Conservation (phyloP, 2,888 invertebrate species). For the Amiota minor region DNA sequence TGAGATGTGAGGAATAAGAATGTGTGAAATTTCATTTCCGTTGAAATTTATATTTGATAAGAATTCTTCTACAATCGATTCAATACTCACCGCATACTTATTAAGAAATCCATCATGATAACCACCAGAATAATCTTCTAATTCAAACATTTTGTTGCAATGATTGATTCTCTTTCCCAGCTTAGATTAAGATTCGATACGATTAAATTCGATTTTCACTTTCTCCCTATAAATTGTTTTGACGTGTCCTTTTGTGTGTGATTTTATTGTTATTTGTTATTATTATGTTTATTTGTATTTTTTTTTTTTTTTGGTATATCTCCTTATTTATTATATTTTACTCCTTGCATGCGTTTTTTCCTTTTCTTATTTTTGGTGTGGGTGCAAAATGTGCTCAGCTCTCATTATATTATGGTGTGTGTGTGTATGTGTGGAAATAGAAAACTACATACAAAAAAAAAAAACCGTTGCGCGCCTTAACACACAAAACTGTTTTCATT, state of each 20-base stretch:
- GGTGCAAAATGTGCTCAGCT: background rate
- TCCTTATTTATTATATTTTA: background rate
- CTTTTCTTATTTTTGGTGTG: background rate
- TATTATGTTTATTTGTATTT: no score
- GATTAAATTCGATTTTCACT: background rate
- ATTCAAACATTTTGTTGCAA: slow-evolving; percentile 77
- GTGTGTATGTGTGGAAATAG: background rate
- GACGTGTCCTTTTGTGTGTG: no score
- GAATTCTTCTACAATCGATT: no score
- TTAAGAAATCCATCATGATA: slow-evolving; percentile 79
- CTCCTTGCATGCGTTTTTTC: background rate
- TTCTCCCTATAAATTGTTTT: background rate
- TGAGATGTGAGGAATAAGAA: background rate
- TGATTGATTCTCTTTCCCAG: slow-evolving; percentile 6
- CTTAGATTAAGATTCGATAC: background rate
- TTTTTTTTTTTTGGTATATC: background rate
- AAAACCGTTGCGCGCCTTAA: slow-evolving; percentile 11
- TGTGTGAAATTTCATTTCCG: slow-evolving; percentile 10
- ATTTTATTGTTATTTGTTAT: no score
- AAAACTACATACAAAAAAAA: background rate
- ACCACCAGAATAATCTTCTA: slow-evolving; percentile 81
- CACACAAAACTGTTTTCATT: background rate
- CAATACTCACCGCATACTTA: slow-evolving; percentile 81
- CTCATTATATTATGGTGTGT: background rate
- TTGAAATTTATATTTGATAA: slow-evolving; percentile 19